Evolutionary conservation across 2,888 invertebrate species (phyloP).

Genomic region (Napeogenes inachia): DNA sequence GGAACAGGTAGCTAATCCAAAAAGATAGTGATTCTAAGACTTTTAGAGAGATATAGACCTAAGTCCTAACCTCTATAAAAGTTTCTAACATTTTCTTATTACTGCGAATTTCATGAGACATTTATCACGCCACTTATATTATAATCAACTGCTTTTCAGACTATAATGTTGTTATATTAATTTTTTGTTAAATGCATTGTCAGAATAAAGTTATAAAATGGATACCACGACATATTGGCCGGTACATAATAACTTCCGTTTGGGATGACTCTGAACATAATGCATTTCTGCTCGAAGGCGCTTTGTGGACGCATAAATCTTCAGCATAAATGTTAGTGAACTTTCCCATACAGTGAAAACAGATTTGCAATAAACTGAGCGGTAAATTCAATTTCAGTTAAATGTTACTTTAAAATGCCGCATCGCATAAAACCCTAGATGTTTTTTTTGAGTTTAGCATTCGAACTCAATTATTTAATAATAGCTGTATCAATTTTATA

Average conservation of each 20-base stretch:
- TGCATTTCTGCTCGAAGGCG: conserved; percentile 20
- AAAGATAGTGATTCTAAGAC: too few species aligned
- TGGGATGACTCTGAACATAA: conserved; percentile 15
- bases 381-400: conserved; percentile 1
- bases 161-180: too few species aligned
- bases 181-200: too few species aligned
- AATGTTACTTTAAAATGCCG: background rate
- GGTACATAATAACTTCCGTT: conserved; percentile 21
- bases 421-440: background rate
- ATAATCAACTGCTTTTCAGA: too few species aligned
- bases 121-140: too few species aligned
- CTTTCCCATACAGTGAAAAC: conserved; percentile 6
- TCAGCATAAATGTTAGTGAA: conserved; percentile 11
- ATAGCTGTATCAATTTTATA: background rate
- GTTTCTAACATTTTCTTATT: too few species aligned
- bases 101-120: too few species aligned
- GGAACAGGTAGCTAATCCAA: too few species aligned
- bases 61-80: too few species aligned
- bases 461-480: background rate
- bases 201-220: conserved; percentile 4
- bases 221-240: conserved; percentile 13
- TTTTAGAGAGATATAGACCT: too few species aligned
- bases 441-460: background rate
- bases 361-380: conserved; percentile 4
- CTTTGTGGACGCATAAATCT: conserved; percentile 24